Base-by-base conservation (phyloP, 30 jellyfish, hydroid and myxozoan species). In the Chrysaora quinquecirrha region DNA sequence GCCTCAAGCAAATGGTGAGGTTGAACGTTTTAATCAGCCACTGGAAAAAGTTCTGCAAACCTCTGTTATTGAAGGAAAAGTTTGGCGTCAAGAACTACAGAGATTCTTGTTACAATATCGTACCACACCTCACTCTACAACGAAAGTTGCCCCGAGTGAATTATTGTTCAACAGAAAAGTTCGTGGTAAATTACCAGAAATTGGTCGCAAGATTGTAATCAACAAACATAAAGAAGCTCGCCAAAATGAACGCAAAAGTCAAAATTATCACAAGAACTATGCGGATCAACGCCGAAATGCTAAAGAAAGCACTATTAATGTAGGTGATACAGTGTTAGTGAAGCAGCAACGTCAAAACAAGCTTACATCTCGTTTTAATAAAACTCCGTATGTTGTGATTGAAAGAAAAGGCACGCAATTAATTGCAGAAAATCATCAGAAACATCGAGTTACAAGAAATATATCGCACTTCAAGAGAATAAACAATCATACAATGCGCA, bases 391-490 rank as follows among this genome's bases (percentile, higher is more conserved):
- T n/a, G n/a, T n/a, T n/a, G 72, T 60, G 6, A 12, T 60, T 10
- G 29, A 60, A 10, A 21, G 72, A 10, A 60, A 60, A 25, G 72
- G 23, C 9, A 60, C 72, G 33, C 72, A 60, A 60, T 10, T 60
- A 60, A 60, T 20, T 60, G 72, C 72, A n/a, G n/a, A n/a, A n/a
- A n/a, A n/a, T n/a, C n/a, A n/a, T n/a, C n/a, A n/a, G n/a, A n/a
- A n/a, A n/a, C 85, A 52, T 78, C 22, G 85, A 73, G 78, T 30
- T 24, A 73, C 85, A 27, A 73, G 78, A 48, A 73, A 73, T 48
- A 48, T 73, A 48, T 73, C 85, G 3, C 85, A 73, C 78, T 48
- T 47, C 28, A 73, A 73, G 27, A 4, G 78, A 48, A 23, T 73
- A 46, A 48, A 48, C 50, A 48, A 48, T 21, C 22, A 48, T 73